Base-by-base conservation (phyloP, 2,888 invertebrate species). In the Melikaiella ostensackeni region DNA sequence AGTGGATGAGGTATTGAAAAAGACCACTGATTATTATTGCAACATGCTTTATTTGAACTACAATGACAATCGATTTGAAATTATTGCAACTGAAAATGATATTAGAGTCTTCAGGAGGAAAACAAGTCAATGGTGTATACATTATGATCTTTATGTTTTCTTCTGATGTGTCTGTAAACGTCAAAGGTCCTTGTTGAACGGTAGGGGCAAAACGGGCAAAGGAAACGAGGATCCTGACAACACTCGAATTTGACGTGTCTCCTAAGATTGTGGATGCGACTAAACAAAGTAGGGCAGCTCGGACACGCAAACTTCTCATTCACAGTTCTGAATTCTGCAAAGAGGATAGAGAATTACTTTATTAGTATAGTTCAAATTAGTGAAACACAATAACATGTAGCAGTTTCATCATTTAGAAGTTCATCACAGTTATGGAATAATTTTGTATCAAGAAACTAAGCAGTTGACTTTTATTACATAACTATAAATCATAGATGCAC, bases 241-340 rank as follows among this genome's bases (percentile, higher is more conserved):
- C 89, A 90, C 78, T 90, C 89, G 79, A 86, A 87, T 78, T 85
- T 86, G 78, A 86, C 80, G 74, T 90, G 90, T 27, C 82, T 81
- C 24, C 77, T 82, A 38, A 86, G 79, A 79, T 82, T 84, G 24
- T 78, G 61, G 42, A 59, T 84, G 57, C 86, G 85, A 46, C 83
- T 83, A 77, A 88, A 90, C 21, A 74, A 81, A 27, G 84, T 86
- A 11, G 75, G 79, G 81, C 89, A 90, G 33, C 85, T 84, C 30
- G 75, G 74, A 62, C 84, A 87, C 38, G 30, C 13, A 63, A 50
- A 50, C n/a, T 21, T n/a, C 11, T 5, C 50, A 27, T n/a, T 50
- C 13, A n/a, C 70, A 70, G 19, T 70, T 46, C n/a, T 33, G 30
- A n/a, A 55, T 50, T 70, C 70, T 70, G 70, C 3, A 70, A 70